Evolutionary conservation across 2,888 invertebrate genomes (phyloP).

Genomic region (Dorcus hopei): DNA sequence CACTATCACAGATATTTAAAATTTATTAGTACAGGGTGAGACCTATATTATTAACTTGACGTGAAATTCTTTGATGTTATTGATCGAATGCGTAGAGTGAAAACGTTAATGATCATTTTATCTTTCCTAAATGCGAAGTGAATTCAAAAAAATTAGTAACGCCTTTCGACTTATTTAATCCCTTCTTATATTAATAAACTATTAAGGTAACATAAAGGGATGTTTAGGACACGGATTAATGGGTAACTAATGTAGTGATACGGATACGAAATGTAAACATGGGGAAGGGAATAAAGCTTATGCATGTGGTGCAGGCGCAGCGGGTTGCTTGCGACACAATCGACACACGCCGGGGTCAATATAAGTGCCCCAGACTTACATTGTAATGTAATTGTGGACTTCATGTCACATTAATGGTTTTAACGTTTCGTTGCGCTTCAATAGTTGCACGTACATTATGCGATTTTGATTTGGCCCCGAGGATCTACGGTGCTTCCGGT

Average conservation of each 20-base stretch:
- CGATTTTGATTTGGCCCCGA: slow-evolving; percentile 9
- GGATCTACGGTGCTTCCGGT: not conserved
- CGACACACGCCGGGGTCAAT: slow-evolving; percentile 39
- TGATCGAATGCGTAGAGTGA: too few species aligned
- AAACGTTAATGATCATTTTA: not conserved
- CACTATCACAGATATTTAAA: slow-evolving; percentile 18
- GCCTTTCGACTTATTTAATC: not conserved
- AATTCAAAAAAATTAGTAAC: too few species aligned
- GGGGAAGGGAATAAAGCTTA: slow-evolving; percentile 33
- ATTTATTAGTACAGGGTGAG: slow-evolving; percentile 16
- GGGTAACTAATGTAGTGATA: slow-evolving; percentile 43
- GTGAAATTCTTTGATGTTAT: not conserved
- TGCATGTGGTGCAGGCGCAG: slow-evolving; percentile 26
- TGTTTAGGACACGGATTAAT: slow-evolving; percentile 38
- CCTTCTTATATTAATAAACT: slow-evolving; percentile 25
- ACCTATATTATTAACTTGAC: slow-evolving; percentile 21
- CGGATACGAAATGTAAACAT: slow-evolving; percentile 43
- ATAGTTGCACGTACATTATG: not conserved
- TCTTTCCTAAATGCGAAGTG: too few species aligned
- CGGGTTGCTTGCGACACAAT: slow-evolving; percentile 30
- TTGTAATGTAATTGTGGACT: slow-evolving; percentile 41
- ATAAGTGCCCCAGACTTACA: slow-evolving; percentile 35
- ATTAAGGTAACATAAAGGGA: slow-evolving; percentile 26
- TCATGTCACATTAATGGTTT: slow-evolving; percentile 40
- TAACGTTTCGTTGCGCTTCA: slow-evolving; percentile 36